A percentile compares a stretch with the other conserved stretches of the same genome.
Evolutionary conservation across 2,797 vertebrate species (phyloP).

Genomic region (Limnodromus scolopaceus): DNA sequence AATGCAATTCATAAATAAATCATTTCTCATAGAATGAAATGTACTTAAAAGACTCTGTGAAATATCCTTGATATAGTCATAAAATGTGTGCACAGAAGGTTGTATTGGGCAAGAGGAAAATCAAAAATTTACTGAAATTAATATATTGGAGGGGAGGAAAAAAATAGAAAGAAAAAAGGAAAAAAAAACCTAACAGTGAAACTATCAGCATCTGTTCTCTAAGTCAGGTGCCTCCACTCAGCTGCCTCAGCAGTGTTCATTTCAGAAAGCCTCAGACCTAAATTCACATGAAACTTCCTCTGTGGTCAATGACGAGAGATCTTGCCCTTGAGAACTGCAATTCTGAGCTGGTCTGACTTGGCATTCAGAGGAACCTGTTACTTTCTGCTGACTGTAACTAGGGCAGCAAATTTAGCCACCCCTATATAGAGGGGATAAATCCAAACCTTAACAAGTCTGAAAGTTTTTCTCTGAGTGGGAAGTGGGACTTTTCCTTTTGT

Average conservation of each 20-base stretch:
- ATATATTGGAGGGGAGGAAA: neutral
- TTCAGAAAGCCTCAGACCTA: neutral
- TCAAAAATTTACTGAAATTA: neutral
- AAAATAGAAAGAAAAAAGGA: accelerated
- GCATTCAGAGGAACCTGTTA: neutral
- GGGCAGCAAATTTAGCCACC: neutral
- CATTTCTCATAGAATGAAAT: neutral
- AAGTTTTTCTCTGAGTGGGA: neutral
- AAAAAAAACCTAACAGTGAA: accelerated
- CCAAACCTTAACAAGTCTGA: neutral
- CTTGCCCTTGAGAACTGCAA: neutral
- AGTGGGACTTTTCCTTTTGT: neutral
- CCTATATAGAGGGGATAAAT: neutral
- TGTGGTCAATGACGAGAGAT: accelerated
- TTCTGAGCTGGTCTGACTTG: neutral
- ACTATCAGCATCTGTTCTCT: neutral
- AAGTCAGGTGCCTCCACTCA: neutral
- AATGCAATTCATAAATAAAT: conserved; percentile 53
- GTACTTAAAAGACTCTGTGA: conserved; percentile 4
- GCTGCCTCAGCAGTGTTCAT: neutral
- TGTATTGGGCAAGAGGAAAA: neutral
- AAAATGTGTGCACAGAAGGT: neutral
- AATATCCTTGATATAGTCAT: neutral
- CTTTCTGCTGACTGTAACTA: neutral
- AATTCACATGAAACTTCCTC: neutral